phyloP scores from a whole-genome alignment of 1,140 invertebrate genomes.

The Heliconius hewitsoni region DNA sequence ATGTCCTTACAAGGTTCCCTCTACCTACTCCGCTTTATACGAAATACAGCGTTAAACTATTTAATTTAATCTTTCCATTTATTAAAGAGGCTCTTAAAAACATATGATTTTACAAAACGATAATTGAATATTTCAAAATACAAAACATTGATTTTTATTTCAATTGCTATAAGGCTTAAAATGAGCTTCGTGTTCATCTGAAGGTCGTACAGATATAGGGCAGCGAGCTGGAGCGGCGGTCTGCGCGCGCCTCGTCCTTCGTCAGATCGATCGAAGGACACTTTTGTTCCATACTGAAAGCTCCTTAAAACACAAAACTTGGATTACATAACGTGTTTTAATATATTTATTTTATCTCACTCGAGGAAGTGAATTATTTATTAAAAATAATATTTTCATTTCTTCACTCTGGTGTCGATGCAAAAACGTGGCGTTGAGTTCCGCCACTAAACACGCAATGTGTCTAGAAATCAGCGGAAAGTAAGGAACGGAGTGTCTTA shows the following conservation, averaged over 20 bases:
- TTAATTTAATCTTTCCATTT: no score
- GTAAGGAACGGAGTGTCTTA: no score
- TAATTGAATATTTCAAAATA: background rate
- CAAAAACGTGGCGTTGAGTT: no score
- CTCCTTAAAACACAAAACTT: background rate
- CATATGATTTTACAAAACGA: background rate
- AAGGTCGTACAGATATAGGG: conserved; percentile 25
- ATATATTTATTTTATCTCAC: no score
- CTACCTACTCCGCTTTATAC: no score
- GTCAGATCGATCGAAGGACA: conserved; percentile 67
- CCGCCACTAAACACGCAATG: no score
- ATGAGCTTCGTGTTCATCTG: background rate
- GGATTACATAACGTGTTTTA: background rate
- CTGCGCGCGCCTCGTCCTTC: conserved; percentile 68
- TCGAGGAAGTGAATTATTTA: no score
- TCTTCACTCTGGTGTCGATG: no score
- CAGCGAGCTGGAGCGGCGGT: conserved; percentile 19
- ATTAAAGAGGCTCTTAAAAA: background rate
- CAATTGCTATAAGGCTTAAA: background rate
- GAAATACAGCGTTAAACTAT: no score
- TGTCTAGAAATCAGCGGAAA: no score
- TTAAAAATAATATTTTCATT: no score
- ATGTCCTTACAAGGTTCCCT: no score
- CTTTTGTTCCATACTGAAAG: conserved; percentile 15
- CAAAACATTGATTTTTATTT: background rate